A percentile compares a stretch with the other conserved stretches of the same genome.
phyloP scores from a whole-genome alignment of 2,113 vertebrate genomes.

The Mobula birostris region DNA sequence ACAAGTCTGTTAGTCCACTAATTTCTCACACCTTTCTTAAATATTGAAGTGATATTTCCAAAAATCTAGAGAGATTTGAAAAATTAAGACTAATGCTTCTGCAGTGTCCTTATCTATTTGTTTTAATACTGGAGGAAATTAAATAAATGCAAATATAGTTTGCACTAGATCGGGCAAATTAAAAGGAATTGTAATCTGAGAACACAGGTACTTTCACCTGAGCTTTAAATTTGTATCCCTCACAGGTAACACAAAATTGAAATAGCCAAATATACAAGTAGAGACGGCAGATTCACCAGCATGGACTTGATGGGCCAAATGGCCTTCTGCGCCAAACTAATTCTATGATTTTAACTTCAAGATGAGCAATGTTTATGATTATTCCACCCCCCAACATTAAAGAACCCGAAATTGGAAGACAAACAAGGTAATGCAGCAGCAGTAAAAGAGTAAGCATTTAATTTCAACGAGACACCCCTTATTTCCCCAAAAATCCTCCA shows the following conservation, averaged over 20 bases:
- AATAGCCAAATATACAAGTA: not conserved
- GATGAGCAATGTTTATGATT: not conserved
- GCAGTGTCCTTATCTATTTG: not conserved
- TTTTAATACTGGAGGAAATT: not conserved
- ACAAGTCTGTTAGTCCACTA: not conserved
- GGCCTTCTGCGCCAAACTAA: too few relatives aligned
- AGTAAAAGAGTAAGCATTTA: not conserved
- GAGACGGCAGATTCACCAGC: not conserved
- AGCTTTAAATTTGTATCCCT: not conserved
- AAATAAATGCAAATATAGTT: not conserved
- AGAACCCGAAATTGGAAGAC: not conserved
- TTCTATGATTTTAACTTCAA: not conserved
- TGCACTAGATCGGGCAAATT: not conserved
- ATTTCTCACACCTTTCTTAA: not conserved
- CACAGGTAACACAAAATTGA: not conserved
- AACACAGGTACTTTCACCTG: not conserved
- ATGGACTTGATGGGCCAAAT: too few relatives aligned
- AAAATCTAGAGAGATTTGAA: not conserved
- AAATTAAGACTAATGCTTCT: not conserved
- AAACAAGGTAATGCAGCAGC: not conserved
- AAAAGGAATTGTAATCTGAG: not conserved
- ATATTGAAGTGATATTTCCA: not conserved
- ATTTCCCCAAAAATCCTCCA: not conserved
- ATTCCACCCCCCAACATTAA: not conserved
- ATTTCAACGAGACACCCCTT: not conserved